Conservation (phyloP, 2,113 vertebrate genomes). For the Deroptyus accipitrinus region DNA sequence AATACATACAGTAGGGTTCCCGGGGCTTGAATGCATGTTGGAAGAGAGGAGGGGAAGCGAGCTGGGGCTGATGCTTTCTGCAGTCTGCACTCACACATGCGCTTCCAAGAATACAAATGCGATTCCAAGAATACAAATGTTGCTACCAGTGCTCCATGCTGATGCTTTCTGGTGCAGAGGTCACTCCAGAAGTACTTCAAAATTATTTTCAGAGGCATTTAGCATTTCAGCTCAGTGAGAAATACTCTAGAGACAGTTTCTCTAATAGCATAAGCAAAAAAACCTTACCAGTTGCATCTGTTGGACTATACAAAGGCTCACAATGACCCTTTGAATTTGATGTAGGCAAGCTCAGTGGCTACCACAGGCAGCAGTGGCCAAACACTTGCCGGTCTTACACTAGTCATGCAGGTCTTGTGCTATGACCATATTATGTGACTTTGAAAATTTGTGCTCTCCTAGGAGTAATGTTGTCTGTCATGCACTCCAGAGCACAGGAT, state of each 20-base stretch:
- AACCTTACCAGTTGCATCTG: background rate
- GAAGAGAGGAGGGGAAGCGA: background rate
- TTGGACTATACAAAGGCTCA: background rate
- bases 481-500: background rate
- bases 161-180: background rate
- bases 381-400: fast-evolving
- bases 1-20: background rate
- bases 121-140: background rate
- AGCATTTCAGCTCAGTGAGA: background rate
- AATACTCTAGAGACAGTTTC: background rate
- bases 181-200: background rate
- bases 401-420: fast-evolving
- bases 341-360: background rate
- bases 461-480: background rate
- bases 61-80: background rate
- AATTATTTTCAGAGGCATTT: fast-evolving
- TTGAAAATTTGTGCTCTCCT: background rate
- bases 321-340: background rate
- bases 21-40: background rate
- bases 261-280: background rate
- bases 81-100: fast-evolving
- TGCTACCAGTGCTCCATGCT: fast-evolving
- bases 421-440: fast-evolving
- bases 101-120: no score
- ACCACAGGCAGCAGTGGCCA: fast-evolving